Base-by-base conservation (phyloP, 2,797 vertebrate species). In the Taenioides sp. region DNA sequence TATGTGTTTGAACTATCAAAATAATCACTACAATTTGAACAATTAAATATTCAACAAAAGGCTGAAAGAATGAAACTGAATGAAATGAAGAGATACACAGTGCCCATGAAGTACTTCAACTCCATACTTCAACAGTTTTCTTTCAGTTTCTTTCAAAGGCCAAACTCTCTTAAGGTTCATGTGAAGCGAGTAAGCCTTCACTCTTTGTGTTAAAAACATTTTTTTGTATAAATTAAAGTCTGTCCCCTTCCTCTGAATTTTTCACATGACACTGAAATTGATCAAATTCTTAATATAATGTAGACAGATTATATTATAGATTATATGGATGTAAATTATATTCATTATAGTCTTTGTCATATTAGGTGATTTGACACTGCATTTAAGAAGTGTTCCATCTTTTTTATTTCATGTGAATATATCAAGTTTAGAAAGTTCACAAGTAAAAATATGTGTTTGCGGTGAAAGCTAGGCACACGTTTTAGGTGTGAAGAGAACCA, bases 51-150 rank as follows among this genome's bases (percentile, higher is more conserved):
- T 43, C 65, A 52, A 47, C 43, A 65, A 47, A 65, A 28, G 72
- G 68, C 73, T 61, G 20, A 63, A n/a, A 40, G 69, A 72, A 74
- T 73, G 3, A 68, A 70, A 80, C 76, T 22, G 67, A 73, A 74
- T 73, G 12, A 68, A 70, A 80, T 76, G 28, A 47, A 70, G 76
- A 55, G 27, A 47, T 65, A 40, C 14, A 55, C 52, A 78, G 64
- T 2, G 22, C 31, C 80, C 49, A 74, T 74, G 68, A 77, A 71
- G 65, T 55, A 22, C 5, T 31, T 31, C 28, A 31, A 31, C 3
- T n/a, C n/a, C n/a, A n/a, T n/a, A n/a, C n/a, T n/a, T 31, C 28
- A 31, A 31, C 3, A 31, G 4, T 31, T 31, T 31, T 31, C 28
- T 4, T 31, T 31, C 78, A 81, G 76, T 77, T 79, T 3, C 3